Percentiles rank a stretch among this genome's conserved stretches.
Conservation (phyloP, 2,888 invertebrate genomes). For the Steinernema hermaphroditum region DNA sequence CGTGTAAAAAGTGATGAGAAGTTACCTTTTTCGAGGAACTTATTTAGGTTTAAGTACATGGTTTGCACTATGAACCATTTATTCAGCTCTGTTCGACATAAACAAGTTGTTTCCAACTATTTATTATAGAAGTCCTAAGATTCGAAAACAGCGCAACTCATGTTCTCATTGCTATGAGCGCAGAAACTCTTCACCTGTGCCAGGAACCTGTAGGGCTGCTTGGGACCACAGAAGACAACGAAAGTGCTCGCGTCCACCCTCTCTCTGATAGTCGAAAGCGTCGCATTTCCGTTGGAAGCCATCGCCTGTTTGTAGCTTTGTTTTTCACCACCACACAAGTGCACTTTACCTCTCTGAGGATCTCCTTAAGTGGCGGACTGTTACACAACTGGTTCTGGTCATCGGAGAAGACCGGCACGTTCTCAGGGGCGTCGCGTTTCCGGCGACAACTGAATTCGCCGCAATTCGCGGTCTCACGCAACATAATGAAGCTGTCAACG, state of each 20-base stretch:
- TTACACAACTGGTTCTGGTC: constrained; percentile 11
- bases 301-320: background rate
- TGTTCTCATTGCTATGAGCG: background rate
- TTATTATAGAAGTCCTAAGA: background rate
- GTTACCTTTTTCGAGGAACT: no score
- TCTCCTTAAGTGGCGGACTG: constrained; percentile 4
- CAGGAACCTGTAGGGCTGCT: constrained; percentile 6
- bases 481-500: constrained; percentile 4
- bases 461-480: background rate
- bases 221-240: constrained; percentile 16
- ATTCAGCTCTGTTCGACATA: no score
- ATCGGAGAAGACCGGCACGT: constrained; percentile 19
- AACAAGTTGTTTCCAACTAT: no score
- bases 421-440: constrained; percentile 27
- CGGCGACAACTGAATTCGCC: constrained; percentile 22
- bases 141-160: constrained; percentile 14
- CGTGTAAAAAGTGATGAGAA: no score
- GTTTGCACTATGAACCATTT: no score
- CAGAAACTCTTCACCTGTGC: constrained; percentile 27
- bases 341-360: constrained; percentile 9
- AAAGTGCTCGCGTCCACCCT: background rate
- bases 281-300: background rate
- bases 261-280: constrained; percentile 5
- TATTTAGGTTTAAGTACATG: no score
- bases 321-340: background rate